Evolutionary conservation across 2,113 vertebrate genomes (phyloP).

Genomic region (Haliaeetus leucogaster): DNA sequence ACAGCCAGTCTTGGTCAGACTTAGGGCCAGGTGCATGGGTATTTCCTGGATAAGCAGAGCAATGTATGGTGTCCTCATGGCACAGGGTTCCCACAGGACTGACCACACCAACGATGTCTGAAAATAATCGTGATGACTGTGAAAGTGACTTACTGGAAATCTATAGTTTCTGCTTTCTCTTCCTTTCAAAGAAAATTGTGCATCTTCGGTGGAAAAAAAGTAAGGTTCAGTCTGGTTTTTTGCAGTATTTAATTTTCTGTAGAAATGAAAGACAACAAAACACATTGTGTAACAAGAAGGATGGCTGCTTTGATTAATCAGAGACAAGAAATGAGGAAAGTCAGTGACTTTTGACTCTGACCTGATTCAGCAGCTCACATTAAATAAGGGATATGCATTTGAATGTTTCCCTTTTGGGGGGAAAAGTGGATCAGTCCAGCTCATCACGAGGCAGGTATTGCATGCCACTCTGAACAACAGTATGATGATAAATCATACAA

Average conservation of each 20-base stretch:
- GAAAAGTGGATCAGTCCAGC: neutral
- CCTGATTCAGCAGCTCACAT: neutral
- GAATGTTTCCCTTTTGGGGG: fast-evolving
- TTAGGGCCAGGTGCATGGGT: too few species aligned
- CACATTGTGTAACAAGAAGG: neutral
- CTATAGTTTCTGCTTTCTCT: neutral
- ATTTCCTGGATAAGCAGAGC: neutral
- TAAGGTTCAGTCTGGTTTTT: neutral
- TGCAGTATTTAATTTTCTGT: neutral
- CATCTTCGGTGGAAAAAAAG: neutral
- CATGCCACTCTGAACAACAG: neutral
- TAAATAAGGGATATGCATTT: neutral
- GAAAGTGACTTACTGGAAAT: neutral
- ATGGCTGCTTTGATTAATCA: neutral
- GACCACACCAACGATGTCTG: neutral
- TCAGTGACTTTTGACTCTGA: neutral
- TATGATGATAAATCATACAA: neutral
- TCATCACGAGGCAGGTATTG: neutral
- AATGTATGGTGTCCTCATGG: neutral
- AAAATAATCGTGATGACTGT: neutral
- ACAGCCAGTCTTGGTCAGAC: neutral
- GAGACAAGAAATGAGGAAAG: neutral
- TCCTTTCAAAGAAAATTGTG: neutral
- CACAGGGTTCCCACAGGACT: neutral
- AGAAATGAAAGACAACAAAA: neutral